Evolutionary conservation across 1,140 invertebrate species (phyloP).

Genomic region (Caerostris extrusa): DNA sequence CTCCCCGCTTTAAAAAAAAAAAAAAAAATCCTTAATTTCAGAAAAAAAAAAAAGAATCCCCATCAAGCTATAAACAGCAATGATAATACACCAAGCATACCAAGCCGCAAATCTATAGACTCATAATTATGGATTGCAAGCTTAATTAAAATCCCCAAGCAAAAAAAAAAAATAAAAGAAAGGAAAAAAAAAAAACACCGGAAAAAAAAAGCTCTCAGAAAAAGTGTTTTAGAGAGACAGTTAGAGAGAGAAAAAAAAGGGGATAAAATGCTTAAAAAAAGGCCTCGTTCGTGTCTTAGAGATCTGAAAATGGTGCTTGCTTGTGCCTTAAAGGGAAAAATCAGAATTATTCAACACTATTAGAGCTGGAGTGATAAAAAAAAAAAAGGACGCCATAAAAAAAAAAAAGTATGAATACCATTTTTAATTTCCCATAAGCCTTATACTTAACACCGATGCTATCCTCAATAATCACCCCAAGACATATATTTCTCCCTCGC

Average conservation of each 20-base stretch:
- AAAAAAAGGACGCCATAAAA: constrained; percentile 16
- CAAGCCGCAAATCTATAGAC: constrained; percentile 75
- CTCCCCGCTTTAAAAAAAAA: constrained; percentile 32
- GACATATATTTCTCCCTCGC: constrained; percentile 59
- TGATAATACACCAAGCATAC: constrained; percentile 67
- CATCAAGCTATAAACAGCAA: constrained; percentile 76
- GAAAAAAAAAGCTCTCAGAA: constrained; percentile 60
- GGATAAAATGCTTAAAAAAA: constrained; percentile 60
- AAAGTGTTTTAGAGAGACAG: constrained; percentile 29
- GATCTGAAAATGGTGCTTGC: neutral
- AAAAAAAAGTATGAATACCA: constrained; percentile 56
- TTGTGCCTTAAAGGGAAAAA: constrained; percentile 2
- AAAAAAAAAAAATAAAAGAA: constrained; percentile 39
- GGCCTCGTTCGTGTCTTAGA: constrained; percentile 25
- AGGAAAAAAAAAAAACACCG: neutral
- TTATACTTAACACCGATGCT: constrained; percentile 57
- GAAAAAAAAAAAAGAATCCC: constrained; percentile 44
- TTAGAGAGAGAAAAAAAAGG: constrained; percentile 24
- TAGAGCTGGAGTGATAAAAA: neutral
- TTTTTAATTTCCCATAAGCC: constrained; percentile 75
- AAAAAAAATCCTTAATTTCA: constrained; percentile 1
- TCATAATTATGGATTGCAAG: constrained; percentile 77
- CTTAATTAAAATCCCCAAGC: constrained; percentile 76
- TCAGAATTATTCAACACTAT: constrained; percentile 55
- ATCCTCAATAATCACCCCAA: constrained; percentile 67